These are phyloP conservation scores for Phyllostomus discolor DNA, from an alignment of 2,113 vertebrate species.

Conservation along the genomic window DNA sequence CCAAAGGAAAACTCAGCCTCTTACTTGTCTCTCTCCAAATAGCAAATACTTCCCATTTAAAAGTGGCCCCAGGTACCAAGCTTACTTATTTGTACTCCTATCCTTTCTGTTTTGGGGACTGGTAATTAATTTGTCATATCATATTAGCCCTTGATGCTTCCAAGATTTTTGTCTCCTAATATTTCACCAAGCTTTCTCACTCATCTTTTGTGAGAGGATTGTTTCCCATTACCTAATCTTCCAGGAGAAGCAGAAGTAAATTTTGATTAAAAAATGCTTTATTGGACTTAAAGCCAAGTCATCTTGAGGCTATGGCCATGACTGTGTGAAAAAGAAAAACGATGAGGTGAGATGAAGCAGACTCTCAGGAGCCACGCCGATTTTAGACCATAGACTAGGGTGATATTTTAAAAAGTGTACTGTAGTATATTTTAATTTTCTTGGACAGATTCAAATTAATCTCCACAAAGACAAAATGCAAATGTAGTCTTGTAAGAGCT, in stretches of 20 bases:
- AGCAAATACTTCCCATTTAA: background rate
- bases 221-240: background rate
- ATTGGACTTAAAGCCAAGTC: background rate
- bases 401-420: background rate
- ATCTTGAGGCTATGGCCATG: background rate
- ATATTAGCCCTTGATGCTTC: background rate
- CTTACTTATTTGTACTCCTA: background rate
- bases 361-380: background rate
- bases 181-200: background rate
- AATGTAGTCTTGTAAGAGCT: conserved; percentile 3
- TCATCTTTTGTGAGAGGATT: background rate
- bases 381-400: background rate
- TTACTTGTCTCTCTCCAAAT: background rate
- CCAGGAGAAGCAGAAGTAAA: background rate
- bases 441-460: conserved; percentile 33
- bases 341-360: background rate
- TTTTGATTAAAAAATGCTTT: conserved; percentile 8
- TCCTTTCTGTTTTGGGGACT: background rate
- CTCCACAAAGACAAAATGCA: conserved; percentile 39
- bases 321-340: background rate
- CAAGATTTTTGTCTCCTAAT: conserved; percentile 38
- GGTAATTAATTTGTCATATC: background rate
- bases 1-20: background rate
- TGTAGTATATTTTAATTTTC: conserved; percentile 40
- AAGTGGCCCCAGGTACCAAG: background rate